phyloP scores from a whole-genome alignment of 2,113 vertebrate genomes.

The Corythoichthys haematopterus region DNA sequence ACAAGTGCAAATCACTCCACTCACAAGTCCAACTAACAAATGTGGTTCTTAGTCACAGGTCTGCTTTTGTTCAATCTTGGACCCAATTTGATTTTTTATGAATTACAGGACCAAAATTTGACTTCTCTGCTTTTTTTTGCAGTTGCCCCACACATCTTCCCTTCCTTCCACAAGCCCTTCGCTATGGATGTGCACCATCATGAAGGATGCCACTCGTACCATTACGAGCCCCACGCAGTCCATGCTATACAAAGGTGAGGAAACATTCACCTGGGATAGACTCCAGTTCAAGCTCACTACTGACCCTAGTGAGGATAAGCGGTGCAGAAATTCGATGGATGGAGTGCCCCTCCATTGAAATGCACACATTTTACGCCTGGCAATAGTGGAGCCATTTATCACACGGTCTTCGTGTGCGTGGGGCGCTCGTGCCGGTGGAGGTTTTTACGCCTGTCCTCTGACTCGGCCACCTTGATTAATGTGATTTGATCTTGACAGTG shows the following conservation, averaged over 20 bases:
- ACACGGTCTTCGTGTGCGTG: slow-evolving; percentile 44
- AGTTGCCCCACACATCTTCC: slow-evolving; percentile 88
- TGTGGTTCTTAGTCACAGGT: slow-evolving; percentile 82
- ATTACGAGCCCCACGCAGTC: slow-evolving; percentile 87
- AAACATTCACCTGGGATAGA: slow-evolving; percentile 11
- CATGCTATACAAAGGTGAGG: slow-evolving; percentile 90
- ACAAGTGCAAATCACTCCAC: too few relatives aligned
- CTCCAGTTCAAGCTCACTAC: slow-evolving; percentile 9
- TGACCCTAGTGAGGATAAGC: not conserved
- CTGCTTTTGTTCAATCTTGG: slow-evolving; percentile 85
- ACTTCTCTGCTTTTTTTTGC: slow-evolving; percentile 36
- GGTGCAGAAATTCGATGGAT: slow-evolving; percentile 38
- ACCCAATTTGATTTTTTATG: slow-evolving; percentile 97
- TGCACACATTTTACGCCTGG: slow-evolving; percentile 68
- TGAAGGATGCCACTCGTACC: slow-evolving; percentile 82
- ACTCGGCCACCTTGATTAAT: slow-evolving; percentile 82
- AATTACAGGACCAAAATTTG: slow-evolving; percentile 61
- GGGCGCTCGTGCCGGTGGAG: slow-evolving; percentile 28
- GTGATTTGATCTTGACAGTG: slow-evolving; percentile 79
- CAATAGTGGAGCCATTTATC: slow-evolving; percentile 72
- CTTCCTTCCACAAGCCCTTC: slow-evolving; percentile 89
- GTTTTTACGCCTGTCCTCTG: slow-evolving; percentile 51
- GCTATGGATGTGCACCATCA: slow-evolving; percentile 93
- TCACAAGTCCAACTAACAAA: too few relatives aligned
- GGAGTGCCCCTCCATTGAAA: slow-evolving; percentile 70